These are phyloP conservation scores for Eleginops maclovinus DNA, from an alignment of 2,113 vertebrate species.

Conservation along the genomic window DNA sequence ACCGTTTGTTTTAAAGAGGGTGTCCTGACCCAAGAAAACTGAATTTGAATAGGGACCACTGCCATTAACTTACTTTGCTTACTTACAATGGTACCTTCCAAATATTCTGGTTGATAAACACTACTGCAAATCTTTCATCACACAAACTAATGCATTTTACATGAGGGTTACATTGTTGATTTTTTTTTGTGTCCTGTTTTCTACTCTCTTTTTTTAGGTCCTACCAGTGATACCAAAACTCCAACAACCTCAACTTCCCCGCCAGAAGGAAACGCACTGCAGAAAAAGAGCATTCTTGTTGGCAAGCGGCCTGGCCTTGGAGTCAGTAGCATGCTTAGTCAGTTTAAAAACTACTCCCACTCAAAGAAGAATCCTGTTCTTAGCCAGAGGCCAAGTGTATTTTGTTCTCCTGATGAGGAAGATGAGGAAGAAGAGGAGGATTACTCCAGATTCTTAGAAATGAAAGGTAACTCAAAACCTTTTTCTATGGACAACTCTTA, in stretches of 20 bases:
- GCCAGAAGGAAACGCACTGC: slow-evolving; percentile 43
- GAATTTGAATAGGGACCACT: background rate
- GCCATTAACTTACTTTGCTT: background rate
- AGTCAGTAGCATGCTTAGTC: slow-evolving; percentile 88
- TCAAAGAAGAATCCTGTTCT: slow-evolving; percentile 87
- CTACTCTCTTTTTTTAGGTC: slow-evolving; percentile 60
- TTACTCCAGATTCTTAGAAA: slow-evolving; percentile 83
- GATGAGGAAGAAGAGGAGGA: slow-evolving; percentile 92
- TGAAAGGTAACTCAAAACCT: slow-evolving; percentile 83
- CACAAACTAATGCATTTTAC: background rate
- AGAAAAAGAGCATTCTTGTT: slow-evolving; percentile 85
- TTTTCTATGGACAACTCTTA: slow-evolving; percentile 48
- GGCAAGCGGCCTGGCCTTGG: slow-evolving; percentile 88
- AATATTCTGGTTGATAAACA: background rate
- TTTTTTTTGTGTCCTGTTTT: background rate
- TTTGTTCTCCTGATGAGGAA: slow-evolving; percentile 90
- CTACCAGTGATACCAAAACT: slow-evolving; percentile 63
- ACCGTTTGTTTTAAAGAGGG: slow-evolving; percentile 4
- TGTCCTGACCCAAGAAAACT: background rate
- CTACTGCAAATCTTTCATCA: background rate
- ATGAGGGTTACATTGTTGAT: background rate
- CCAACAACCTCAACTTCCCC: slow-evolving; percentile 68
- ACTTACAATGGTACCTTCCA: background rate
- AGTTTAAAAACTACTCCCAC: slow-evolving; percentile 89
- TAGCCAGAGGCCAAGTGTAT: slow-evolving; percentile 89